Evolutionary conservation across 1,140 invertebrate genomes (phyloP).

Genomic region (Euwallacea fornicatus): DNA sequence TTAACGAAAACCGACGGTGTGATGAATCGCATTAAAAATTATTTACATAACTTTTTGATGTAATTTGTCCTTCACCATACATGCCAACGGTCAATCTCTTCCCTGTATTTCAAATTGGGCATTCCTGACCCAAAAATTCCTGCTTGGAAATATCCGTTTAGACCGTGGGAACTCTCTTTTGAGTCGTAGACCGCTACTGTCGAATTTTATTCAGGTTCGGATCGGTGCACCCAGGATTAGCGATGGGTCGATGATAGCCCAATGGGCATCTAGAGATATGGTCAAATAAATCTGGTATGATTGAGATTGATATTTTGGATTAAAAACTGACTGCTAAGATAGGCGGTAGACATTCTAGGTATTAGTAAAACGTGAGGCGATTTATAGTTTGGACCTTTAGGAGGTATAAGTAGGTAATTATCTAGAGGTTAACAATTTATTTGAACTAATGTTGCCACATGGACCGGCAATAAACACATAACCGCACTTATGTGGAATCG

Average conservation of each 20-base stretch:
- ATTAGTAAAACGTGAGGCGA: too few relatives aligned
- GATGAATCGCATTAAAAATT: neutral
- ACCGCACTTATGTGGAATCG: too few relatives aligned
- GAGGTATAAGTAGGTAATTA: too few relatives aligned
- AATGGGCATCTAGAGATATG: slow-evolving; percentile 7
- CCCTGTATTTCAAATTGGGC: slow-evolving; percentile 8
- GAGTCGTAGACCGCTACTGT: slow-evolving; percentile 22
- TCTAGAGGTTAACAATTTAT: too few relatives aligned
- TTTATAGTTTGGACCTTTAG: too few relatives aligned
- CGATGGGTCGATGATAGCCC: slow-evolving; percentile 27
- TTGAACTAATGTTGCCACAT: too few relatives aligned
- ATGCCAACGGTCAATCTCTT: neutral
- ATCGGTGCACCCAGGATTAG: slow-evolving; percentile 29
- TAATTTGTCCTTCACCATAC: neutral
- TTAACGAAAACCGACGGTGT: neutral
- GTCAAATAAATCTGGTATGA: slow-evolving; percentile 1
- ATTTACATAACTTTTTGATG: neutral
- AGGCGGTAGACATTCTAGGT: too few relatives aligned
- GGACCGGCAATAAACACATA: too few relatives aligned
- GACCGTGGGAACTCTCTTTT: slow-evolving; percentile 24
- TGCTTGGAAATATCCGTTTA: slow-evolving; percentile 13
- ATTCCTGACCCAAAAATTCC: slow-evolving; percentile 22
- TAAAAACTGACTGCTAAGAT: neutral
- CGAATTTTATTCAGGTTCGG: slow-evolving; percentile 22
- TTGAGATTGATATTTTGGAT: slow-evolving; percentile 10